Percentiles rank a stretch among this genome's conserved stretches.
Evolutionary conservation across 1,140 invertebrate species (phyloP).

Genomic region (Doryteuthis pealeii): DNA sequence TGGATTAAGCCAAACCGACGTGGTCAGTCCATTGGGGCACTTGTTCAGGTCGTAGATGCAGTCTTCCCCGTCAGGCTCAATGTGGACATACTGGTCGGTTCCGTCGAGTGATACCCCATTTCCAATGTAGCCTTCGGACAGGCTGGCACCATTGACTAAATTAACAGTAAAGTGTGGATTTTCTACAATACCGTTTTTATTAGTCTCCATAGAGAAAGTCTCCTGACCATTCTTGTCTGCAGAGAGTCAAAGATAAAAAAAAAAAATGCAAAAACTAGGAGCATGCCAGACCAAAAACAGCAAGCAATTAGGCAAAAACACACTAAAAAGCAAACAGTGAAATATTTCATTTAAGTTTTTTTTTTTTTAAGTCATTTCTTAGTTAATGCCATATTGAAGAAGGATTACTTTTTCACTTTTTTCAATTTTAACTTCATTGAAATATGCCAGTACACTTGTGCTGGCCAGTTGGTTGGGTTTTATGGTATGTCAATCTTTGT

Average conservation of each 20-base stretch:
- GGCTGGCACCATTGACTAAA: constrained; percentile 46
- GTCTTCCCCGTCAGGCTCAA: constrained; percentile 43
- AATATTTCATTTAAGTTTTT: too few species aligned
- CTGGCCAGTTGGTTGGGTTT: too few species aligned
- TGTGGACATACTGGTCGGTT: constrained; percentile 47
- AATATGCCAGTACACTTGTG: too few species aligned
- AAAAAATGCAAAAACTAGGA: constrained; percentile 5
- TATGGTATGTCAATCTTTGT: too few species aligned
- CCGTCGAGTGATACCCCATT: constrained; percentile 45
- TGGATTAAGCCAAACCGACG: constrained; percentile 50
- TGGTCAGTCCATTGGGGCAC: constrained; percentile 54
- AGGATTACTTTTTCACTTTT: too few species aligned
- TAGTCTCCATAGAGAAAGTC: constrained; percentile 52
- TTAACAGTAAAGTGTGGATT: constrained; percentile 45
- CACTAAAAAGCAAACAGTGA: too few species aligned
- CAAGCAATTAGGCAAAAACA: not conserved
- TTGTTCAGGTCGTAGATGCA: constrained; percentile 54
- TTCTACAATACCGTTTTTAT: constrained; percentile 28
- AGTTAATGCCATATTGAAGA: too few species aligned
- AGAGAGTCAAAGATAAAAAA: constrained; percentile 23
- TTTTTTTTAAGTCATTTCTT: too few species aligned
- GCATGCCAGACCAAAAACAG: not conserved
- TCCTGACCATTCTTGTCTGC: constrained; percentile 50
- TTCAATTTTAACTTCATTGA: too few species aligned
- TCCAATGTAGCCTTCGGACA: constrained; percentile 44